phyloP scores from a whole-genome alignment of 2,888 invertebrate species.

The Latrodectus hesperus region DNA sequence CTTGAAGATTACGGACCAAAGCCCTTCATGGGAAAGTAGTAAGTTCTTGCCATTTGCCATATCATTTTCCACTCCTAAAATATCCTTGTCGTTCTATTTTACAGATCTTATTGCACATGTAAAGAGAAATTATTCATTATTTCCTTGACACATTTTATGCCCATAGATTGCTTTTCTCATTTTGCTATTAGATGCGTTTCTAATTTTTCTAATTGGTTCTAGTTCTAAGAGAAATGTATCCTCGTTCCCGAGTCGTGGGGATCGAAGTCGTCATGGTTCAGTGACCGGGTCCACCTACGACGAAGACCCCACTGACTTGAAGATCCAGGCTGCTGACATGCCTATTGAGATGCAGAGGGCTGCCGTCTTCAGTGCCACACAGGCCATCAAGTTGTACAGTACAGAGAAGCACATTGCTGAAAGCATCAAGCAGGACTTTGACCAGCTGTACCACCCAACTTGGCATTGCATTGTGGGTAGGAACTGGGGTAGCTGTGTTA shows the following conservation, averaged over 20 bases:
- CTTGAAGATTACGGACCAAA: constrained; percentile 62
- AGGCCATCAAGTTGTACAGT: constrained; percentile 71
- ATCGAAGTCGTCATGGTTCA: constrained; percentile 44
- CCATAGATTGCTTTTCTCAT: too few species aligned
- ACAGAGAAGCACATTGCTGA: constrained; percentile 72
- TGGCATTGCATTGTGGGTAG: constrained; percentile 73
- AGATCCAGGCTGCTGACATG: constrained; percentile 72
- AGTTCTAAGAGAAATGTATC: constrained; percentile 44
- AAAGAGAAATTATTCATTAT: too few species aligned
- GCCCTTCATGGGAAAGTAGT: constrained; percentile 65
- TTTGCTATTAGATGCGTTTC: too few species aligned
- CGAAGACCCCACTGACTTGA: constrained; percentile 67
- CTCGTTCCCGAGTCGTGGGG: constrained; percentile 2
- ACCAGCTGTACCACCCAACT: constrained; percentile 71
- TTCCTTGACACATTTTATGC: too few species aligned
- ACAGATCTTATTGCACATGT: too few species aligned
- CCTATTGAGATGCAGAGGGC: constrained; percentile 71
- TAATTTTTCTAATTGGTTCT: neutral
- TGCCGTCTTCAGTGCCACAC: constrained; percentile 71
- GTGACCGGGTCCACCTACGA: constrained; percentile 62
- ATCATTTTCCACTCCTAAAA: too few species aligned
- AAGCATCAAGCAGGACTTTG: constrained; percentile 72
- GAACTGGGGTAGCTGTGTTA: constrained; percentile 72
- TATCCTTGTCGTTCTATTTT: too few species aligned
- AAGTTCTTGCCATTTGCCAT: constrained; percentile 18